Conservation (phyloP, 1,140 invertebrate genomes). For the Drosophila parvula region DNA sequence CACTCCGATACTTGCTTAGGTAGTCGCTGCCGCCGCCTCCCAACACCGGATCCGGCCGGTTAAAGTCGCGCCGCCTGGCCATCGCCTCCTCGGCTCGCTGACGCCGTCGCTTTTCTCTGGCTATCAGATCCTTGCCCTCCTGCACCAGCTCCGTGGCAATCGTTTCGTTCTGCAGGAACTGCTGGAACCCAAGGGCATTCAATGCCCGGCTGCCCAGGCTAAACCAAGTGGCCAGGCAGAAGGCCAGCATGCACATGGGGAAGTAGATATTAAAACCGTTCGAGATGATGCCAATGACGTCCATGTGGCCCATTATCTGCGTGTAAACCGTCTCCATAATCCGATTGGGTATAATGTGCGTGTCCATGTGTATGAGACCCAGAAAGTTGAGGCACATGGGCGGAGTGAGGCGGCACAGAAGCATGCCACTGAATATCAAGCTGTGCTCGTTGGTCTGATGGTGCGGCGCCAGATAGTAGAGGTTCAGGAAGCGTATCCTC, state of each 20-base stretch:
- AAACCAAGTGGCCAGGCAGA: slow-evolving; percentile 98
- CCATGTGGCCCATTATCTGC: slow-evolving; percentile 99
- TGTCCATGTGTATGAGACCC: slow-evolving; percentile 98
- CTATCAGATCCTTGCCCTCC: slow-evolving; percentile 95
- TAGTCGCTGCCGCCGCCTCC: slow-evolving; percentile 78
- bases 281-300: slow-evolving; percentile 98
- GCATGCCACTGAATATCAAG: slow-evolving; percentile 98
- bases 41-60: slow-evolving; percentile 86
- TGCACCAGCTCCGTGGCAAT: slow-evolving; percentile 96
- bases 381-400: slow-evolving; percentile 99
- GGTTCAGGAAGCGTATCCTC: slow-evolving; percentile 97
- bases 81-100: slow-evolving; percentile 92
- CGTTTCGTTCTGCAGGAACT: slow-evolving; percentile 97
- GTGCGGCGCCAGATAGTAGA: slow-evolving; percentile 98
- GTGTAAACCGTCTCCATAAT: slow-evolving; percentile 83
- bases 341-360: slow-evolving; percentile 93
- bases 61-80: slow-evolving; percentile 89
- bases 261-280: slow-evolving; percentile 99
- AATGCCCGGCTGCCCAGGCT: slow-evolving; percentile 95
- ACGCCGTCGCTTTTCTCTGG: slow-evolving; percentile 92
- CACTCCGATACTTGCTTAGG: slow-evolving; percentile 84
- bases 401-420: slow-evolving; percentile 98
- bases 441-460: slow-evolving; percentile 99
- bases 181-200: slow-evolving; percentile 96
- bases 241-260: slow-evolving; percentile 97